These are phyloP conservation scores for Labrus mixtus DNA, from an alignment of 2,113 vertebrate species.

Conservation along the genomic window DNA sequence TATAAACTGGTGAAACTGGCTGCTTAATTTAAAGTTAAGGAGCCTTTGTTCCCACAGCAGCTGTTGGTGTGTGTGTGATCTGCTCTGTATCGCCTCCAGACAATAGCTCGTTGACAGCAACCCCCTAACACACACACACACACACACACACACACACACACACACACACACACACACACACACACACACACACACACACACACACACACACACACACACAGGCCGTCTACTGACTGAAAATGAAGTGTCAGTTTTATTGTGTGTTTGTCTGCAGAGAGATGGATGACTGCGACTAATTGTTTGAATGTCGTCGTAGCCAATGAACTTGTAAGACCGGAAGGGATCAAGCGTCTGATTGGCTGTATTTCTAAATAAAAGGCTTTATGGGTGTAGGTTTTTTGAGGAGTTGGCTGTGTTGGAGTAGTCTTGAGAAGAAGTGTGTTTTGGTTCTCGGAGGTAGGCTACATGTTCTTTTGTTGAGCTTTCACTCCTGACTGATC, in stretches of 20 bases:
- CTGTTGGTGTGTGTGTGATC: conserved; percentile 50
- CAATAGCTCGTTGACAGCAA: conserved; percentile 66
- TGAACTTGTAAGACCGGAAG: conserved; percentile 33
- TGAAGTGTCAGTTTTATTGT: conserved; percentile 63
- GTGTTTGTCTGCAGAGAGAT: conserved; percentile 57
- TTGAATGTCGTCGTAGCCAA: conserved; percentile 36
- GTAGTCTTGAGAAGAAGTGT: conserved; percentile 13
- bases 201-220: conserved; percentile 20
- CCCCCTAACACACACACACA: conserved; percentile 8
- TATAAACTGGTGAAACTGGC: conserved; percentile 44
- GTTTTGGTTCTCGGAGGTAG: conserved; percentile 4
- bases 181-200: conserved; percentile 12
- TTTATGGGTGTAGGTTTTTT: conserved; percentile 19
- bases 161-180: conserved; percentile 15
- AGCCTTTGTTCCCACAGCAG: conserved; percentile 67
- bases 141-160: conserved; percentile 24
- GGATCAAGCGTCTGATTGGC: conserved; percentile 33
- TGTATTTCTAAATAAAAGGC: conserved; percentile 1
- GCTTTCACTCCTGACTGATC: background rate
- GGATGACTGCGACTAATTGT: conserved; percentile 53
- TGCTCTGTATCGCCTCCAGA: conserved; percentile 49
- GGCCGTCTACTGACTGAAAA: conserved; percentile 47
- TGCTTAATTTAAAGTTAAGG: conserved; percentile 70
- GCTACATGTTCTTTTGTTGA: background rate
- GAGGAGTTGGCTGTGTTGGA: conserved; percentile 1